These are phyloP conservation scores for Platanista minor DNA, from an alignment of 2,113 vertebrate genomes.

Conservation along the genomic window DNA sequence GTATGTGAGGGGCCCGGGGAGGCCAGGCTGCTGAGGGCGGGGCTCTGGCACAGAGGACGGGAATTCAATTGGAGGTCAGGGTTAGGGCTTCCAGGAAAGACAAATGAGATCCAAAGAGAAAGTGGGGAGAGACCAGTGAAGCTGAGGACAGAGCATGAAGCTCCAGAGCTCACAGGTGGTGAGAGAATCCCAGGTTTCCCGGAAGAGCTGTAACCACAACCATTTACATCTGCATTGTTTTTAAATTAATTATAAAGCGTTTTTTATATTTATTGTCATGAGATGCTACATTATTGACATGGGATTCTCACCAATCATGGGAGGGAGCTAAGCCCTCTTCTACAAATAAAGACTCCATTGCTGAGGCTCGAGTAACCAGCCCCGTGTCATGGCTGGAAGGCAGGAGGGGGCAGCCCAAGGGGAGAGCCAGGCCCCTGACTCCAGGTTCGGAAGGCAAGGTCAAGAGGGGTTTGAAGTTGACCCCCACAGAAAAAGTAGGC, in stretches of 20 bases:
- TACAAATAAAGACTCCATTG: not conserved
- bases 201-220: not conserved
- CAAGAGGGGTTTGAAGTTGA: not conserved
- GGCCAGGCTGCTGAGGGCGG: not conserved
- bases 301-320: not conserved
- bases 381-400: rapidly evolving
- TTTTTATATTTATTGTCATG: no score
- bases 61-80: not conserved
- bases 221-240: not conserved
- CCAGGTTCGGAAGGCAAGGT: not conserved
- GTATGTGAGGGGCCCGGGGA: no score
- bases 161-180: not conserved
- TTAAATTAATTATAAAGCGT: not conserved
- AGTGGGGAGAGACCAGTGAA: not conserved
- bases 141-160: not conserved
- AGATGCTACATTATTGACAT: not conserved
- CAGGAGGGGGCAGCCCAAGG: not conserved
- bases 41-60: not conserved
- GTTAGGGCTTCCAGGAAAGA: not conserved
- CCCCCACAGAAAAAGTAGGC: not conserved
- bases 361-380: not conserved
- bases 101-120: not conserved
- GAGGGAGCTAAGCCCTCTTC: not conserved
- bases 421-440: not conserved
- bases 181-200: not conserved